Evolutionary conservation across 1,140 invertebrate genomes (phyloP).

Genomic region (Dryas iulia): DNA sequence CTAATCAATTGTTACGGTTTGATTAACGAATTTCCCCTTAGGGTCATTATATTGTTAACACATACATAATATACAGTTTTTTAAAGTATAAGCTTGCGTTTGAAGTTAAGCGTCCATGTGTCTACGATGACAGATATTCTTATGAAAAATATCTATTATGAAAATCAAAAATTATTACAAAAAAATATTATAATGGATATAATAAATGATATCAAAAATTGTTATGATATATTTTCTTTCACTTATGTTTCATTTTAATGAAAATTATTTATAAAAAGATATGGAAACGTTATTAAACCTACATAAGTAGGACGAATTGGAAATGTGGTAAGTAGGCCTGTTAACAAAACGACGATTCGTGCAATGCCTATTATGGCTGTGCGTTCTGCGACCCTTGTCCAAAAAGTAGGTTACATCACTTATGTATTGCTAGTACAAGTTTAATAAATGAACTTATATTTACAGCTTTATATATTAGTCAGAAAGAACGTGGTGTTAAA

Average conservation of each 20-base stretch:
- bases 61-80: background rate
- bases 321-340: slow-evolving; percentile 50
- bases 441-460: slow-evolving; percentile 5
- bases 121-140: no score
- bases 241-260: background rate
- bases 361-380: slow-evolving; percentile 61
- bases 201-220: no score
- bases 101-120: no score
- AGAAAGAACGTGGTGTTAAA: background rate
- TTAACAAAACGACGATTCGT: slow-evolving; percentile 60
- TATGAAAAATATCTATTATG: no score
- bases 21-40: background rate
- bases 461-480: no score
- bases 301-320: slow-evolving; percentile 16
- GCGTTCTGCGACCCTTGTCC: slow-evolving; percentile 55
- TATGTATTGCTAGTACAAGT: slow-evolving; percentile 30
- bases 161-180: no score
- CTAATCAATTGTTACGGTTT: background rate
- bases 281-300: background rate
- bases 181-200: no score
- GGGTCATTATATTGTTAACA: background rate
- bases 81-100: no score
- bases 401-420: slow-evolving; percentile 62
- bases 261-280: background rate
- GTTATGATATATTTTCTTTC: no score